phyloP scores from a whole-genome alignment of 2,113 vertebrate species.

The Acinonyx jubatus region DNA sequence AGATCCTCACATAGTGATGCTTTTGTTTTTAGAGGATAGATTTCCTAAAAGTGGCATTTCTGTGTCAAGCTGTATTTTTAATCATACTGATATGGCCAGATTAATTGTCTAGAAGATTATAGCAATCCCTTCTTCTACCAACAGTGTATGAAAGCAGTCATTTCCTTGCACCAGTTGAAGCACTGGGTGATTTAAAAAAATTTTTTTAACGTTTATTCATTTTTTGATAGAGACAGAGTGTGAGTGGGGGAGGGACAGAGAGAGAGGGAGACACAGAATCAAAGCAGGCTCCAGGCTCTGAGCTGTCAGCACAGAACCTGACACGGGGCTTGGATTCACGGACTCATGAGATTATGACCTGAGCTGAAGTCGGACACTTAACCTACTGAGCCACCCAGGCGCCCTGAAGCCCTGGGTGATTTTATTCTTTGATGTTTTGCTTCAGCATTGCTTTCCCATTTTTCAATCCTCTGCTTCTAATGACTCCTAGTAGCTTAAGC shows the following conservation, averaged over 20 bases:
- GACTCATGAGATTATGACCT: no score
- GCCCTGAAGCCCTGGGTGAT: neutral
- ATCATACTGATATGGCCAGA: neutral
- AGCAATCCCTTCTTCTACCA: neutral
- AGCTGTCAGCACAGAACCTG: no score
- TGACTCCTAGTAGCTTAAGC: constrained; percentile 18
- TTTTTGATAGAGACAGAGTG: no score
- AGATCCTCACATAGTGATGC: neutral
- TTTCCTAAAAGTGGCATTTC: neutral
- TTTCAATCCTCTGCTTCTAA: constrained; percentile 20
- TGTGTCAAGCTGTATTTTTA: constrained; percentile 42
- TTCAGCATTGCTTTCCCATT: neutral
- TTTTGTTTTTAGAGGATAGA: neutral
- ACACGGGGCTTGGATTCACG: no score
- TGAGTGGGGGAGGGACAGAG: no score
- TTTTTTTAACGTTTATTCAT: no score
- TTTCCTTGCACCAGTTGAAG: neutral
- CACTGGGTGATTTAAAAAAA: neutral
- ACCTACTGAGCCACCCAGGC: no score
- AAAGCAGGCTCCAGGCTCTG: no score
- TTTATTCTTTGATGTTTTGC: constrained; percentile 43
- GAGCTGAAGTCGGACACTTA: no score
- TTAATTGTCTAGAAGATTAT: constrained; percentile 43
- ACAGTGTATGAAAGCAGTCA: neutral
- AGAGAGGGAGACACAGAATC: no score